These are phyloP conservation scores for Helicolenus hilgendorfi DNA, from an alignment of 2,797 vertebrate genomes.

Conservation along the genomic window DNA sequence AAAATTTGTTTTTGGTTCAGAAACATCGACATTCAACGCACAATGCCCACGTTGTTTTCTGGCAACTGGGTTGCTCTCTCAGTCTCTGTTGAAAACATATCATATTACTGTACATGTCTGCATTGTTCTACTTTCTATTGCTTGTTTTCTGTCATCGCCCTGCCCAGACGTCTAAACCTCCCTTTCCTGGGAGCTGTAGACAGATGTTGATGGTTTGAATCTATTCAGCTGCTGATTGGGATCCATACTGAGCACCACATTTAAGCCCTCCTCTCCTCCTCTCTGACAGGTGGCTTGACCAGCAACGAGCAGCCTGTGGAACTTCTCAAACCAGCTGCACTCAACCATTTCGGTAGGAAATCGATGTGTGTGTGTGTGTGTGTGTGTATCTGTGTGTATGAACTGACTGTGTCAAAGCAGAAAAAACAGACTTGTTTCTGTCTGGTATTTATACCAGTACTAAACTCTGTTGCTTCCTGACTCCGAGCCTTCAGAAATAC, in stretches of 20 bases:
- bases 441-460: neutral
- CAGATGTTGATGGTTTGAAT: neutral
- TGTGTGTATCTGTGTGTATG: neutral
- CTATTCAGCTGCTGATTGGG: conserved; percentile 1
- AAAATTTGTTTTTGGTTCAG: neutral
- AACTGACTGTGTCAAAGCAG: neutral
- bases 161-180: neutral
- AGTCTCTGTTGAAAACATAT: neutral
- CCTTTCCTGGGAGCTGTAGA: neutral
- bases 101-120: neutral
- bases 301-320: conserved; percentile 94
- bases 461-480: neutral
- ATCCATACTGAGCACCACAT: conserved; percentile 1
- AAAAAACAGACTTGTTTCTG: neutral
- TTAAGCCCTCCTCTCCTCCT: conserved; percentile 37
- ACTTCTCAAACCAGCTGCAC: conserved; percentile 91
- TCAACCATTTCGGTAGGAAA: conserved; percentile 94
- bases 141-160: neutral
- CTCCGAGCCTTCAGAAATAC: neutral
- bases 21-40: neutral
- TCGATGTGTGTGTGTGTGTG: neutral
- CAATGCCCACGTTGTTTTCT: neutral
- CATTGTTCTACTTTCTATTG: neutral
- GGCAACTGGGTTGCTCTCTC: neutral
- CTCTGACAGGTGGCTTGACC: conserved; percentile 92